These are phyloP conservation scores for Pundamilia nyererei DNA, from an alignment of 2,113 vertebrate genomes.

Conservation along the genomic window DNA sequence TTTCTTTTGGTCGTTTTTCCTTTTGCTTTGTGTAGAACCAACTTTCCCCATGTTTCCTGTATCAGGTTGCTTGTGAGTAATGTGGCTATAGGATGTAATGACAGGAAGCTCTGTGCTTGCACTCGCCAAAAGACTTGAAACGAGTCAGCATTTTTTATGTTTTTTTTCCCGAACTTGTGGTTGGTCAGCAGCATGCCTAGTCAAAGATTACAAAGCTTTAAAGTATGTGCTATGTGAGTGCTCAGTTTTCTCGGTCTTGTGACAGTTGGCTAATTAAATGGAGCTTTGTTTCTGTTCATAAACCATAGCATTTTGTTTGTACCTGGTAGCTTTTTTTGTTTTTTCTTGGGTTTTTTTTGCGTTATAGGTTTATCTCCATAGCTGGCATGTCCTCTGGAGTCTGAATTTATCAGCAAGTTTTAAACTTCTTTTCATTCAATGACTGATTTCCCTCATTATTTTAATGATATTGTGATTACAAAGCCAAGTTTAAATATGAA, in stretches of 20 bases:
- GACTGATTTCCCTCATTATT: neutral
- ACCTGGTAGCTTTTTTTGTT: neutral
- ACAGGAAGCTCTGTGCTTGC: slow-evolving; percentile 48
- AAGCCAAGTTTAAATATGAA: neutral
- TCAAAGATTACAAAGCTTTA: slow-evolving; percentile 58
- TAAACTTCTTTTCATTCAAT: neutral
- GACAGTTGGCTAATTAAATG: slow-evolving; percentile 47
- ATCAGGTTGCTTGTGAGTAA: neutral
- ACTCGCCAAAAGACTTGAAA: neutral
- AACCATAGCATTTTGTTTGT: neutral
- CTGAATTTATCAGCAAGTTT: neutral
- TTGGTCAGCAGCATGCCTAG: slow-evolving; percentile 44
- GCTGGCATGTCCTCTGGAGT: neutral
- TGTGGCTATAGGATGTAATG: neutral
- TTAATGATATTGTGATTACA: neutral
- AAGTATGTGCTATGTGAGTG: slow-evolving; percentile 5
- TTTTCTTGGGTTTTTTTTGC: neutral
- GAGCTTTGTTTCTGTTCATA: neutral
- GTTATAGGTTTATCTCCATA: accelerated
- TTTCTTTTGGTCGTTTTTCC: neutral
- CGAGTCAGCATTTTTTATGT: slow-evolving; percentile 45
- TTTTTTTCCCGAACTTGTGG: neutral
- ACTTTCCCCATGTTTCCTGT: neutral
- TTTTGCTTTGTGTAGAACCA: neutral
- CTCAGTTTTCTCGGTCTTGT: slow-evolving; percentile 55